phyloP scores from a whole-genome alignment of 2,113 vertebrate genomes.

The Actenoides lindsayi region DNA sequence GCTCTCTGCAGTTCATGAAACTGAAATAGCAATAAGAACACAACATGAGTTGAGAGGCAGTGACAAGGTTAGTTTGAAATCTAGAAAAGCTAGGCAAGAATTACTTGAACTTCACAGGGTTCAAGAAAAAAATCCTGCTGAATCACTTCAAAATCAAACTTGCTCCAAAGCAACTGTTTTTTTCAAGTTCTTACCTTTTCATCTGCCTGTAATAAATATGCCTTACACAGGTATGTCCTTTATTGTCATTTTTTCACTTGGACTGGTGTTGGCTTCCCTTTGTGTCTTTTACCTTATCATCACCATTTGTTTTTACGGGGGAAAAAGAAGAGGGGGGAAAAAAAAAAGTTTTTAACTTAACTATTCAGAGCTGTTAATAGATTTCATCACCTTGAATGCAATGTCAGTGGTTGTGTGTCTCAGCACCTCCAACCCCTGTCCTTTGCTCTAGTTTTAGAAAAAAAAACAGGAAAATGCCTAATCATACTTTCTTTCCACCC shows the following conservation, averaged over 20 bases:
- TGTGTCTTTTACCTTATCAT: neutral
- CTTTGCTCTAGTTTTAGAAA: neutral
- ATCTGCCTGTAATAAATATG: neutral
- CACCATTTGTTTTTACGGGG: neutral
- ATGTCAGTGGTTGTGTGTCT: neutral
- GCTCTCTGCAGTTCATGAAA: neutral
- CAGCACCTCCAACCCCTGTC: neutral
- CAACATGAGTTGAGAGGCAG: neutral
- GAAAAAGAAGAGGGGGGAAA: neutral
- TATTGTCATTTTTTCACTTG: neutral
- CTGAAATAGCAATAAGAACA: neutral
- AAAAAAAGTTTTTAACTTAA: neutral
- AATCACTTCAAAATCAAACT: neutral
- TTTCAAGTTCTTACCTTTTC: neutral
- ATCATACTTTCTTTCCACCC: neutral
- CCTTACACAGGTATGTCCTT: neutral
- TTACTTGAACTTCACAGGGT: neutral
- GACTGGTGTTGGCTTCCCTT: neutral
- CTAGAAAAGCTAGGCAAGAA: neutral
- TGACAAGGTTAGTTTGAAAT: neutral
- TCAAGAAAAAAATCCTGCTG: neutral
- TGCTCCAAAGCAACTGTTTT: neutral
- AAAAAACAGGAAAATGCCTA: neutral
- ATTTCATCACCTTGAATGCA: neutral
- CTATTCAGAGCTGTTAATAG: neutral